A percentile compares a stretch with the other conserved stretches of the same genome.
Evolutionary conservation across 1,140 invertebrate genomes (phyloP).

Genomic region (Watersipora subatra): DNA sequence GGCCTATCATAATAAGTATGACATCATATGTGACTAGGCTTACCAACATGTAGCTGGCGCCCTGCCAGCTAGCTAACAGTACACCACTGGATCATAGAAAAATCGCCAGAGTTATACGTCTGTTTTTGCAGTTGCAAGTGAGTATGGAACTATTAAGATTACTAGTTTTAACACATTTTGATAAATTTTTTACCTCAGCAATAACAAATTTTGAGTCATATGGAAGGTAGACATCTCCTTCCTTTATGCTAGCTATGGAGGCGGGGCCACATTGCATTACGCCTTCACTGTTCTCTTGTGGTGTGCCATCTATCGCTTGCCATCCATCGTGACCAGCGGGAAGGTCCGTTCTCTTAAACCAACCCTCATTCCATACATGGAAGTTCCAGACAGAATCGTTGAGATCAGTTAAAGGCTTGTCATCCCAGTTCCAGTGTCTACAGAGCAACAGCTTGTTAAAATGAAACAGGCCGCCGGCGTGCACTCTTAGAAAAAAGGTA

Average conservation of each 20-base stretch:
- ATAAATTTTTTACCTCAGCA: slow-evolving; percentile 63
- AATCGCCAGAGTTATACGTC: too few species aligned
- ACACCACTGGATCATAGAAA: too few species aligned
- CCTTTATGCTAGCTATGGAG: slow-evolving; percentile 58
- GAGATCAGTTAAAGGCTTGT: slow-evolving; percentile 2
- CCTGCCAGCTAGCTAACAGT: too few species aligned
- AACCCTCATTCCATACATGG: slow-evolving; percentile 89
- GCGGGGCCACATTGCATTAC: slow-evolving; percentile 67
- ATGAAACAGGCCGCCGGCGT: too few species aligned
- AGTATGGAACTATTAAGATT: too few species aligned
- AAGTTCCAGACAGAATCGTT: slow-evolving; percentile 53
- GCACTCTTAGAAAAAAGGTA: too few species aligned
- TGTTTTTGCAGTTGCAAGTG: too few species aligned
- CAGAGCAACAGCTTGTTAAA: too few species aligned
- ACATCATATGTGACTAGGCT: too few species aligned
- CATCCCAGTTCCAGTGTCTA: slow-evolving; percentile 5
- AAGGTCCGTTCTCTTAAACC: slow-evolving; percentile 75
- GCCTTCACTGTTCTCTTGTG: slow-evolving; percentile 60
- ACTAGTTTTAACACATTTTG: too few species aligned
- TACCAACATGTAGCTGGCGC: too few species aligned
- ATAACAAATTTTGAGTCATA: slow-evolving; percentile 74
- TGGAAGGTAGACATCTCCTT: slow-evolving; percentile 61
- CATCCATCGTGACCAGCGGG: slow-evolving; percentile 63
- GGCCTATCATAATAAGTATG: too few species aligned
- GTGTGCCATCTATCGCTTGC: slow-evolving; percentile 85